Evolutionary conservation across 2,888 invertebrate genomes (phyloP).

Genomic region (Pimpla rufipes): DNA sequence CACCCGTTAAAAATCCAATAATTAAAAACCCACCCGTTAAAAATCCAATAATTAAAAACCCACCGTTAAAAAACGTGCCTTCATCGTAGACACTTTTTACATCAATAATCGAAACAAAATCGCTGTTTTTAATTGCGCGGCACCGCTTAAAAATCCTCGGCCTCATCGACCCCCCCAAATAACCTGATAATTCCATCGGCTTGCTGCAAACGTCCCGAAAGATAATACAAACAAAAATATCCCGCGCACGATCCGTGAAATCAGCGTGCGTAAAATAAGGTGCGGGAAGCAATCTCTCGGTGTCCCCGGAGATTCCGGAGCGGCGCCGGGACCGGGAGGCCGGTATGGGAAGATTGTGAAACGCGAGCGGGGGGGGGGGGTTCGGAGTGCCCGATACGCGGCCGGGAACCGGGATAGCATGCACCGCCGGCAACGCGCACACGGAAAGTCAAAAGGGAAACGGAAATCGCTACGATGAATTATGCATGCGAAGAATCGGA

Average conservation of each 20-base stretch:
- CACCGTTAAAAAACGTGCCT: no score
- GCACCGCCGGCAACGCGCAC: conserved; percentile 24
- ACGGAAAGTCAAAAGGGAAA: conserved; percentile 66
- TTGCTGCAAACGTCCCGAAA: neutral
- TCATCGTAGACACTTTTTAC: no score
- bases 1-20: no score
- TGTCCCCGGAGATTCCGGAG: neutral
- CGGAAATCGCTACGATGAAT: conserved; percentile 75
- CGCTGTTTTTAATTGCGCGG: no score
- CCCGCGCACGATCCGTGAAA: neutral
- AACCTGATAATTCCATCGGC: no score
- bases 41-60: no score
- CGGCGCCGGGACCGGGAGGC: neutral
- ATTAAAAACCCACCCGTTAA: no score
- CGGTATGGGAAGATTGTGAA: conserved; percentile 8
- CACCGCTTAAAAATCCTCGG: no score
- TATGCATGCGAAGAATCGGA: conserved; percentile 75
- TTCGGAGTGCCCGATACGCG: neutral
- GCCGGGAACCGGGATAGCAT: neutral
- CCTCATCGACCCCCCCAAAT: no score
- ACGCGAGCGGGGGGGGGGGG: neutral
- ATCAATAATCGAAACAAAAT: no score
- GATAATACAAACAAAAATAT: neutral
- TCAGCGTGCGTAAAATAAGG: conserved; percentile 13
- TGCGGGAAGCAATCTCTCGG: neutral